Conservation (phyloP, 2,888 invertebrate genomes). For the Leptinotarsa rubiginosa region DNA sequence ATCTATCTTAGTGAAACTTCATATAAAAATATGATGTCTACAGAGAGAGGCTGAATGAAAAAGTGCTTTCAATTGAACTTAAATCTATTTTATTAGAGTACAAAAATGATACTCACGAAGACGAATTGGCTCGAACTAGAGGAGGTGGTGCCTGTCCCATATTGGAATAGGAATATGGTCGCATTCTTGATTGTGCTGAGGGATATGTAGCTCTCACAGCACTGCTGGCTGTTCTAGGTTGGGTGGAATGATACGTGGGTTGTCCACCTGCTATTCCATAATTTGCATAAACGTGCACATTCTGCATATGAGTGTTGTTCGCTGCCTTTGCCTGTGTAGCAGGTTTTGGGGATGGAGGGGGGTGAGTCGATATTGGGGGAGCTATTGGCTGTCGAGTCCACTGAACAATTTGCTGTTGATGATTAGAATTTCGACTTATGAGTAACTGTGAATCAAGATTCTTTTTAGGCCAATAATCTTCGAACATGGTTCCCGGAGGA, state of each 20-base stretch:
- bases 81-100: neutral
- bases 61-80: neutral
- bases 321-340: conserved; percentile 61
- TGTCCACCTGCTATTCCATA: conserved; percentile 56
- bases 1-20: no score
- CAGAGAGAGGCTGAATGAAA: neutral
- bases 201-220: conserved; percentile 62
- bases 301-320: conserved; percentile 59
- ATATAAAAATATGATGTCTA: no score
- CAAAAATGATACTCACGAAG: conserved; percentile 57
- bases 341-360: conserved; percentile 63
- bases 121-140: conserved; percentile 67
- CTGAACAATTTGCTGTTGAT: conserved; percentile 70
- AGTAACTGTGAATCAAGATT: conserved; percentile 85
- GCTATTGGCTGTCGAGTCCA: conserved; percentile 84
- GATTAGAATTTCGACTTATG: conserved; percentile 70
- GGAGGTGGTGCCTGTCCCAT: conserved; percentile 67
- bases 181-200: conserved; percentile 60
- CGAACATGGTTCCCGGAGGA: conserved; percentile 88
- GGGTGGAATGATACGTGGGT: conserved; percentile 57
- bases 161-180: conserved; percentile 57
- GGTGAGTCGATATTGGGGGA: conserved; percentile 75
- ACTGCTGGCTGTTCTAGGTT: conserved; percentile 57
- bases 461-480: conserved; percentile 94
- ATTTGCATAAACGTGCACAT: conserved; percentile 59